Conservation (phyloP, 2,113 vertebrate genomes). For the Hystrix brachyura region DNA sequence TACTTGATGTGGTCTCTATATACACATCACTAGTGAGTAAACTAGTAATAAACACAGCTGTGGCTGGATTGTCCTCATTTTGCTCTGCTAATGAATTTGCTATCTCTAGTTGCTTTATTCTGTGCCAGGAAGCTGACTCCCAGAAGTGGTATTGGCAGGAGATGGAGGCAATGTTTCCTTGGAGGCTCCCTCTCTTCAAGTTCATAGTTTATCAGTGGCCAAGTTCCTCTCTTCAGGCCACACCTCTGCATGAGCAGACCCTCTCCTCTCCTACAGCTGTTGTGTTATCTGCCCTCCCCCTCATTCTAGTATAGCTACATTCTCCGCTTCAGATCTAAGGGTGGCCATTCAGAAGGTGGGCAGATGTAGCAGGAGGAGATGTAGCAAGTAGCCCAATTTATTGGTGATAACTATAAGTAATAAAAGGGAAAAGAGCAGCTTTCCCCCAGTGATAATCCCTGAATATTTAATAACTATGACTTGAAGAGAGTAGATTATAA, state of each 20-base stretch:
- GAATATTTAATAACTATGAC: conserved; percentile 21
- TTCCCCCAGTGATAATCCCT: not conserved
- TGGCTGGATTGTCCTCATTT: not conserved
- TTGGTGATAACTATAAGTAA: not conserved
- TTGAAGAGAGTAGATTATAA: not conserved
- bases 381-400: not conserved
- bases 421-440: not conserved
- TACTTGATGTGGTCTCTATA: not conserved
- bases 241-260: not conserved
- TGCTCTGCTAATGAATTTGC: not conserved
- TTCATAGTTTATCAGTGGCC: not conserved
- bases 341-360: not conserved
- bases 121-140: not conserved
- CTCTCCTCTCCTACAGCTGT: not conserved
- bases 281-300: not conserved
- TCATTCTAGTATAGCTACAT: not conserved
- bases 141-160: not conserved
- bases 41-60: not conserved
- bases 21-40: not conserved
- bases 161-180: not conserved
- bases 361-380: not conserved
- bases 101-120: not conserved
- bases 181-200: not conserved
- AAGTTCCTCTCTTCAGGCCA: not conserved
- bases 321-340: not conserved